These are phyloP conservation scores for Holacanthus passer DNA, from an alignment of 2,113 vertebrate species.

Conservation along the genomic window DNA sequence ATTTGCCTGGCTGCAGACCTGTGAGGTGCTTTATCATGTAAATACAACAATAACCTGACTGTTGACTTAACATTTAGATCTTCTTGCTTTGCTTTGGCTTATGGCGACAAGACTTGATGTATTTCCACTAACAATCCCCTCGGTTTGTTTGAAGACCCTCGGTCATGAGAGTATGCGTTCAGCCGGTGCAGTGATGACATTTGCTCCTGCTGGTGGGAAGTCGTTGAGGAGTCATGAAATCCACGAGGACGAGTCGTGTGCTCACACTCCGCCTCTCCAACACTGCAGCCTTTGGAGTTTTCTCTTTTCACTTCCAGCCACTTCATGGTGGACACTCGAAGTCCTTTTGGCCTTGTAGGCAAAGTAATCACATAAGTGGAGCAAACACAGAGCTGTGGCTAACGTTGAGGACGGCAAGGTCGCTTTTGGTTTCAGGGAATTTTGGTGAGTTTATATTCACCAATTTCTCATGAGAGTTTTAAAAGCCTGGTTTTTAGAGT, in stretches of 20 bases:
- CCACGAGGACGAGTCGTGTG: too few relatives aligned
- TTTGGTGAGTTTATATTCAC: background rate
- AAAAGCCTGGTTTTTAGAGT: background rate
- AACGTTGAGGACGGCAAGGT: background rate
- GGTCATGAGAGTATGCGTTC: background rate
- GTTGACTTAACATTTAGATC: background rate
- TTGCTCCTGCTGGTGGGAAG: slow-evolving; percentile 1
- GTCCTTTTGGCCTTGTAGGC: background rate
- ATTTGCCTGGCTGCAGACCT: background rate
- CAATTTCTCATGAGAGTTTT: background rate
- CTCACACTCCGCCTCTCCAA: too few relatives aligned
- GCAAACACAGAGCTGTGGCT: background rate
- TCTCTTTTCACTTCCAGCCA: background rate
- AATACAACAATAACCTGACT: background rate
- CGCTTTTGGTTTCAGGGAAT: background rate
- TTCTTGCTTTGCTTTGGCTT: background rate
- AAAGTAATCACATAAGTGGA: background rate
- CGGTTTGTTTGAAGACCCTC: background rate
- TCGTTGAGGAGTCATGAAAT: slow-evolving; percentile 25
- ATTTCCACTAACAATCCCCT: background rate
- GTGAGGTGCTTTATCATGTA: background rate
- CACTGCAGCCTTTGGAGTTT: background rate
- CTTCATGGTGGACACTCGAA: background rate
- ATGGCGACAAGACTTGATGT: background rate
- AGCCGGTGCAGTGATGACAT: slow-evolving; percentile 4